These are phyloP conservation scores for Catajapyx aquilonaris DNA, from an alignment of 1,140 invertebrate genomes.

Conservation along the genomic window DNA sequence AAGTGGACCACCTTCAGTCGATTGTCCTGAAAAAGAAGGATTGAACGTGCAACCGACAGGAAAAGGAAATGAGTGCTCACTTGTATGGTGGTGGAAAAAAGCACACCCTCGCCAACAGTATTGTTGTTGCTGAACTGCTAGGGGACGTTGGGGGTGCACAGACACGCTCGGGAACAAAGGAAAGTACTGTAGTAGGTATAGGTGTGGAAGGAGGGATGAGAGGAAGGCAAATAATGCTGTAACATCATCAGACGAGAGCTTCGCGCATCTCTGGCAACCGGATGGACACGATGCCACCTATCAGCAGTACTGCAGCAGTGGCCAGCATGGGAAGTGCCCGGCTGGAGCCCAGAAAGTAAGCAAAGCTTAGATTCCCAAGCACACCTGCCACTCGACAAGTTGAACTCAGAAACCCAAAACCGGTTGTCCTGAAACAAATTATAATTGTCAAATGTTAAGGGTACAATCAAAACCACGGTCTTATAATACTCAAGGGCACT, in stretches of 20 bases:
- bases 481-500: background rate
- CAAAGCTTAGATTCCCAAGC: slow-evolving; percentile 24
- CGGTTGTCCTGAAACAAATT: slow-evolving; percentile 20
- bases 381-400: slow-evolving; percentile 24
- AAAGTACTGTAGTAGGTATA: no score
- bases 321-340: slow-evolving; percentile 26
- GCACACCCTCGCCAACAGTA: no score
- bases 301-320: slow-evolving; percentile 19
- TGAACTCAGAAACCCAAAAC: slow-evolving; percentile 23
- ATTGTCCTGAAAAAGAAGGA: no score
- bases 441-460: slow-evolving; percentile 4
- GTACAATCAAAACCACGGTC: no score
- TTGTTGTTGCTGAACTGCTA: no score
- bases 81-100: no score
- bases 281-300: slow-evolving; percentile 21
- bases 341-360: slow-evolving; percentile 20
- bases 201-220: no score
- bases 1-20: no score
- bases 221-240: background rate
- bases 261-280: slow-evolving; percentile 23
- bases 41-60: no score
- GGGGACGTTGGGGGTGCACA: no score
- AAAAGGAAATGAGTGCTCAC: no score
- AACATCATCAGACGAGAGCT: slow-evolving; percentile 12
- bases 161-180: no score